These are phyloP conservation scores for Collichthys lucidus DNA, from an alignment of 2,113 vertebrate genomes.

Conservation along the genomic window DNA sequence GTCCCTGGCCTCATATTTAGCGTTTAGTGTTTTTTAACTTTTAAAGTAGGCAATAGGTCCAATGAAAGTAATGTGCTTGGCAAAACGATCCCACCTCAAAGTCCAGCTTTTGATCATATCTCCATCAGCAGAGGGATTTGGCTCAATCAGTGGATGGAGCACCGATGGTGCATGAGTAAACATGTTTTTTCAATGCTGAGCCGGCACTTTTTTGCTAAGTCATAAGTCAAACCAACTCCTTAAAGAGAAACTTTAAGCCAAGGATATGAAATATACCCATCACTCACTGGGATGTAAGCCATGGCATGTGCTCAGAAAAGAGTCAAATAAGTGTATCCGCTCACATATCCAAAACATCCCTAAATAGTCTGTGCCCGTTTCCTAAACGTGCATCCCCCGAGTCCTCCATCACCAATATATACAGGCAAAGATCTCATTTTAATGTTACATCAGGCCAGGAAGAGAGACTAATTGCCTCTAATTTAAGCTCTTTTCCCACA, in stretches of 20 bases:
- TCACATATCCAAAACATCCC: conserved; percentile 60
- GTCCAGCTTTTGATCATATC: too few species aligned
- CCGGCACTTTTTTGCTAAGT: background rate
- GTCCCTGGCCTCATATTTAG: too few species aligned
- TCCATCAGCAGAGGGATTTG: too few species aligned
- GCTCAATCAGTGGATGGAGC: background rate
- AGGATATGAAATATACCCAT: conserved; percentile 48
- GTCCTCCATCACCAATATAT: background rate
- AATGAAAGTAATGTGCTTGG: too few species aligned
- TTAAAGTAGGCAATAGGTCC: too few species aligned
- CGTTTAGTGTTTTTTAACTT: too few species aligned
- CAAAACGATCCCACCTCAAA: too few species aligned
- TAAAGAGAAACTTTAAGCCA: conserved; percentile 29
- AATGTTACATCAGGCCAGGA: conserved; percentile 26
- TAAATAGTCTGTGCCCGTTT: conserved; percentile 16
- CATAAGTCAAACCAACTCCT: background rate
- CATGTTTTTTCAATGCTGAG: background rate
- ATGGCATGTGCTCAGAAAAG: conserved; percentile 50
- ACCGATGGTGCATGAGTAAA: background rate
- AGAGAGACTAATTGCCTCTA: conserved; percentile 18
- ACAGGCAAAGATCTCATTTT: conserved; percentile 10
- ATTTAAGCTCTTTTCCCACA: conserved; percentile 32
- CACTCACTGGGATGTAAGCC: conserved; percentile 50
- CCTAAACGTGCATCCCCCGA: background rate
- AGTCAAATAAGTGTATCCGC: conserved; percentile 23